These are phyloP conservation scores for Caenorhabditis zanzibari DNA, from an alignment of 2,888 invertebrate species.

Conservation along the genomic window DNA sequence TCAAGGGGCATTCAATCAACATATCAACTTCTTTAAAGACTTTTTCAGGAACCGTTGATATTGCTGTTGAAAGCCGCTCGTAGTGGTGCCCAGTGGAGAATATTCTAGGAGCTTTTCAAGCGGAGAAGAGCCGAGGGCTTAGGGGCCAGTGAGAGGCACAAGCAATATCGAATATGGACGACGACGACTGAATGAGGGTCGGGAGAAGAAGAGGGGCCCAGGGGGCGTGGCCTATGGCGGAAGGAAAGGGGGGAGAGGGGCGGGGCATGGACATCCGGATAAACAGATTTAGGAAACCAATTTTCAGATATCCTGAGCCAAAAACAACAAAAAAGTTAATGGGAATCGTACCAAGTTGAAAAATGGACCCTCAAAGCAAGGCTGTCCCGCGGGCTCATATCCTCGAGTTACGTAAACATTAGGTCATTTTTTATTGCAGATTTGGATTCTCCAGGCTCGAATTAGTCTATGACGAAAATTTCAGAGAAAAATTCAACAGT, in stretches of 20 bases:
- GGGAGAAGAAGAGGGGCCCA: neutral
- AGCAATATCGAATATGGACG: neutral
- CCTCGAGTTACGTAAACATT: too few species aligned
- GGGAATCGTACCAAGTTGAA: too few species aligned
- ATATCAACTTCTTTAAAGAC: constrained; percentile 40
- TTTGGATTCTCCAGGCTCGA: too few species aligned
- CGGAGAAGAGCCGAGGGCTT: constrained; percentile 1
- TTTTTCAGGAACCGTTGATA: constrained; percentile 38
- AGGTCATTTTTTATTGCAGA: too few species aligned
- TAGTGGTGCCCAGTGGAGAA: constrained; percentile 17
- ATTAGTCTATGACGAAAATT: too few species aligned
- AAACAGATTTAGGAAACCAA: neutral
- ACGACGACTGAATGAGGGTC: constrained; percentile 1
- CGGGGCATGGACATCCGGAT: neutral
- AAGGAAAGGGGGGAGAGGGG: too few species aligned
- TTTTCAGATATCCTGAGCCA: too few species aligned
- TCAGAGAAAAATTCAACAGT: too few species aligned
- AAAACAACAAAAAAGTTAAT: too few species aligned
- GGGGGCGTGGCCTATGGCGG: neutral
- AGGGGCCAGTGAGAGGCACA: too few species aligned
- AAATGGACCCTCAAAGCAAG: too few species aligned
- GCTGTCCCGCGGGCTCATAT: too few species aligned
- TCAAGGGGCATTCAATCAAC: constrained; percentile 62
- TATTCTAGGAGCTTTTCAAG: neutral
- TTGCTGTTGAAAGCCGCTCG: constrained; percentile 49